Evolutionary conservation across 2,113 vertebrate species (phyloP).

Genomic region (Phrynosoma blainvillii): DNA sequence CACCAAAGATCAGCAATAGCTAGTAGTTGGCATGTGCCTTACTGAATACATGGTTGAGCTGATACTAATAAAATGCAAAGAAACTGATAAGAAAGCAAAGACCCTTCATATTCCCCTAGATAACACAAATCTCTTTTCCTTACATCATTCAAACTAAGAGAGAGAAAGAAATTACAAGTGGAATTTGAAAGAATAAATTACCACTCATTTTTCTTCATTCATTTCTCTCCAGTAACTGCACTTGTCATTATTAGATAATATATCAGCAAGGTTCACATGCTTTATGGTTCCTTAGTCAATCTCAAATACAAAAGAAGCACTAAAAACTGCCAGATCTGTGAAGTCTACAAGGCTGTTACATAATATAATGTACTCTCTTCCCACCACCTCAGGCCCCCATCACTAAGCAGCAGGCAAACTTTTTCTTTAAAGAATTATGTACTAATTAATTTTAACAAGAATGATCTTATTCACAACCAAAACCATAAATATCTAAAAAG

Average conservation of each 20-base stretch:
- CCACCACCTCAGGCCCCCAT: neutral
- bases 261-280: neutral
- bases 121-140: neutral
- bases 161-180: neutral
- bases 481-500: no score
- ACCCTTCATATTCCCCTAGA: neutral
- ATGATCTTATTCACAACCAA: no score
- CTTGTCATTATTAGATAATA: neutral
- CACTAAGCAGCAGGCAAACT: no score
- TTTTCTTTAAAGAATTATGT: no score
- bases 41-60: neutral
- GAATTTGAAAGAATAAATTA: neutral
- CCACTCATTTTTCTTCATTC: neutral
- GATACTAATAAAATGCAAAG: neutral
- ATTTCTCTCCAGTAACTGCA: neutral
- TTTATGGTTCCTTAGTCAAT: neutral
- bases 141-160: neutral
- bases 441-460: no score
- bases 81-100: neutral
- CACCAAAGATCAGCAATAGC: neutral
- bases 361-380: neutral
- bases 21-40: neutral
- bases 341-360: neutral
- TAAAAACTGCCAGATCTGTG: neutral
- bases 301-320: neutral